Conservation (phyloP, 2,888 invertebrate species). For the Ecdyonurus torrentis region DNA sequence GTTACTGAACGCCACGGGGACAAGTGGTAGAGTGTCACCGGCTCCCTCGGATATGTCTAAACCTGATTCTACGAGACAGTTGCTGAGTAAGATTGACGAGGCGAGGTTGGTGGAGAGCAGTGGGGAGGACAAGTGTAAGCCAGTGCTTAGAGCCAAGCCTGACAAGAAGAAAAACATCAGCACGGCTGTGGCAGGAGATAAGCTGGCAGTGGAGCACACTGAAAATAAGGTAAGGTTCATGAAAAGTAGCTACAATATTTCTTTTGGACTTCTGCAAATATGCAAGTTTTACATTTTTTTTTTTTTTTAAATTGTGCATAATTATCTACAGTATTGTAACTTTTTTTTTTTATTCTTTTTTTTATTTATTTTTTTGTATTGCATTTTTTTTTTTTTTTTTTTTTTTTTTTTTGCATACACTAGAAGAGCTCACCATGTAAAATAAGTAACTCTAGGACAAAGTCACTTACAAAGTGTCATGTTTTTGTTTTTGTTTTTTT, state of each 20-base stretch:
- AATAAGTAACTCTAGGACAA: too few species aligned
- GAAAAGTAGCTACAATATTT: background rate
- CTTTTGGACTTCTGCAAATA: too few species aligned
- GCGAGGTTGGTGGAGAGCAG: background rate
- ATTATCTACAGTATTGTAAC: too few species aligned
- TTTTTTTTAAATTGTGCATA: too few species aligned
- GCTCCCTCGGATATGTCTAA: background rate
- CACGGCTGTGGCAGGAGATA: background rate
- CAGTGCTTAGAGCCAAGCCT: background rate
- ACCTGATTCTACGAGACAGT: background rate
- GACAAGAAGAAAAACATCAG: background rate
- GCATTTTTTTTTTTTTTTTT: too few species aligned
- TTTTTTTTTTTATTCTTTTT: too few species aligned
- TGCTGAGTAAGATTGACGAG: background rate
- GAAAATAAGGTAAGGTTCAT: background rate
- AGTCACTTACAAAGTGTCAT: too few species aligned
- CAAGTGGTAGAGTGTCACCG: background rate
- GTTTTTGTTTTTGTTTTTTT: too few species aligned
- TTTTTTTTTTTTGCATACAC: too few species aligned
- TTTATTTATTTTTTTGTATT: too few species aligned
- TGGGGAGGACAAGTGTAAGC: background rate
- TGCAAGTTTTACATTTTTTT: too few species aligned
- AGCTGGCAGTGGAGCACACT: background rate
- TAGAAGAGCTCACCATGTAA: too few species aligned
- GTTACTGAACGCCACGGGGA: background rate